Evolutionary conservation across 2,888 invertebrate species (phyloP), one percentile per base, ranked within the genome.

Genomic region (Orthonychiurus folsomi): DNA sequence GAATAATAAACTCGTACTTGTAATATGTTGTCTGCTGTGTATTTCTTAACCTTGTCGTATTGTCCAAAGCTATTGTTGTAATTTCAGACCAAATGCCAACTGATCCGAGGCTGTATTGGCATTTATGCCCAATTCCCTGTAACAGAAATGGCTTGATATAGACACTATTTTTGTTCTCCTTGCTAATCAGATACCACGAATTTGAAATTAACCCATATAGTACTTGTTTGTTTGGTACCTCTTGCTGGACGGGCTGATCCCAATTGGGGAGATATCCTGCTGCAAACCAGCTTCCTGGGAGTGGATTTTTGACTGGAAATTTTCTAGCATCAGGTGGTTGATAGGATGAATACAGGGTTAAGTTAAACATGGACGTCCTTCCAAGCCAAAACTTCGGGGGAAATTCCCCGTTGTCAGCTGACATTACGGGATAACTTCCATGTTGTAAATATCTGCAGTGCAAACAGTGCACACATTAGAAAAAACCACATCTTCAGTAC

Each of bases 361-460:
- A 63, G 25, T 75, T 74, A 25, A 76, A 76, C 50, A 78, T 67
- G 21, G 75, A 73, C 48, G 77, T 74, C 61, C 75, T 72, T 26
- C 75, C 74, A 20, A 74, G 62, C 73, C 76, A 77, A 73, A 86
- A 83, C 67, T 83, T 79, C 63, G 84, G 83, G 0, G 89, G 88
- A 74, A 88, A 88, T 56, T 83, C 81, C 54, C 89, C 86, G 66
- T 87, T 87, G 75, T 90, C 88, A 1, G 90, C 88, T 75, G 85
- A 86, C 64, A 92, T 84, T 2, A 91, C 85, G 24, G 93, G 92
- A 74, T 87, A 86, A 56, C 90, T 86, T 20, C 88, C 88, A 71
- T 86, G 84, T 76, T 91, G 91, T 61, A 93, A 77, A 74, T 86
- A 72, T 86, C 79, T 69, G 85, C 79, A 59, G 75, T n/a, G n/a